A percentile compares a stretch with the other conserved stretches of the same genome.
These are phyloP conservation scores for Anthonomus grandis DNA, from an alignment of 1,140 invertebrate genomes.

Conservation along the genomic window DNA sequence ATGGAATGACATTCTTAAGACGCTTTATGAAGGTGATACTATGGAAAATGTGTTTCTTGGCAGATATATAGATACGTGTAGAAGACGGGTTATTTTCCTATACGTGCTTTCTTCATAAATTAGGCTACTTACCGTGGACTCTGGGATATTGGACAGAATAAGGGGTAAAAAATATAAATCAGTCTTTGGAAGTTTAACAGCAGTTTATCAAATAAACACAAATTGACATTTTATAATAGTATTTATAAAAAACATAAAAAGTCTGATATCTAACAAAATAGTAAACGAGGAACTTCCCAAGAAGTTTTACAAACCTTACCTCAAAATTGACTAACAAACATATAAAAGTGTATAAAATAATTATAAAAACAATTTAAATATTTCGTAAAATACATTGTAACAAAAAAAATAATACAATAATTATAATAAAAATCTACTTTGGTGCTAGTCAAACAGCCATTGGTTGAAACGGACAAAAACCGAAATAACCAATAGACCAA, in stretches of 20 bases:
- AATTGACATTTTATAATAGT: constrained; percentile 47
- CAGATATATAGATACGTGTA: no score
- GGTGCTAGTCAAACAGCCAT: constrained; percentile 47
- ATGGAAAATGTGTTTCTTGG: no score
- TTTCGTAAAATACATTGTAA: constrained; percentile 42
- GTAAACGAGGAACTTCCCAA: constrained; percentile 44
- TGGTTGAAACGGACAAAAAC: constrained; percentile 41
- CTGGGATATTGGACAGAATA: no score
- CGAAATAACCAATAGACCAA: constrained; percentile 41
- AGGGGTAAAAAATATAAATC: constrained; percentile 24
- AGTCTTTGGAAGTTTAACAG: constrained; percentile 40
- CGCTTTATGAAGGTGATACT: no score
- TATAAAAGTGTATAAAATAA: constrained; percentile 49
- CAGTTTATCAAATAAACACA: constrained; percentile 48
- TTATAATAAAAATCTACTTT: constrained; percentile 44
- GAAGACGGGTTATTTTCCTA: no score
- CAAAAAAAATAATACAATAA: constrained; percentile 44
- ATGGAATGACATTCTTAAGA: no score
- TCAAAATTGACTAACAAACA: constrained; percentile 46
- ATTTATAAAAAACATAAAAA: constrained; percentile 50
- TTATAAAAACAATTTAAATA: constrained; percentile 49
- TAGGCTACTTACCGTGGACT: no score
- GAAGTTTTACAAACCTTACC: constrained; percentile 43
- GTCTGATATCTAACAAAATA: constrained; percentile 48
- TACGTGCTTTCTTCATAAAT: no score